Conservation (phyloP, 2,113 vertebrate species). For the Beaufortia kweichowensis region DNA sequence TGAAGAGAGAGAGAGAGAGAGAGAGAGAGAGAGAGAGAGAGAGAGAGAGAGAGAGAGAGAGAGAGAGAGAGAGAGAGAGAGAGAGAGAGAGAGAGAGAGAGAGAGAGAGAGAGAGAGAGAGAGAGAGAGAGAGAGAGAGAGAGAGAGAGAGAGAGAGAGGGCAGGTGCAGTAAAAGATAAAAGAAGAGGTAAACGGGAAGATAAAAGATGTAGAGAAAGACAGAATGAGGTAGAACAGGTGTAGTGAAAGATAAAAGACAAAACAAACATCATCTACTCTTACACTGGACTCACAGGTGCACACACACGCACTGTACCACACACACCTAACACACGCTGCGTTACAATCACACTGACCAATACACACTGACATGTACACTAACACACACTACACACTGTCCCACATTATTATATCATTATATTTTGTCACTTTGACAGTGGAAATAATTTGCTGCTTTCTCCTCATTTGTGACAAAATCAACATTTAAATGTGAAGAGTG, state of each 20-base stretch:
- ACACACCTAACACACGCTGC: background rate
- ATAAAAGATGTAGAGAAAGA: conserved; percentile 54
- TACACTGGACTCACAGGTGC: conserved; percentile 45
- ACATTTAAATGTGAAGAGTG: too few relatives aligned
- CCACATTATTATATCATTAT: background rate
- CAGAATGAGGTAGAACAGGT: conserved; percentile 54
- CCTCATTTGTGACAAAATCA: too few relatives aligned
- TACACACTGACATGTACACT: background rate
- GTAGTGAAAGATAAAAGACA: conserved; percentile 55
- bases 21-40: conserved; percentile 5
- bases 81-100: background rate
- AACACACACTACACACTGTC: background rate
- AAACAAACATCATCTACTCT: conserved; percentile 45
- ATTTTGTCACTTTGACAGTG: too few relatives aligned
- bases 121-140: background rate
- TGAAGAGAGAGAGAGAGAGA: background rate
- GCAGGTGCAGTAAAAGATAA: conserved; percentile 52
- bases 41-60: background rate
- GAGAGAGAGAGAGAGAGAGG: background rate
- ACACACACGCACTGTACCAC: background rate
- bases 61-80: conserved; percentile 5
- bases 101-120: conserved; percentile 10
- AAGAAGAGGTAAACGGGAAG: conserved; percentile 55
- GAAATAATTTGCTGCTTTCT: too few relatives aligned
- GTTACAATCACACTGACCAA: too few relatives aligned